Conservation (phyloP, 2,113 vertebrate species). For the rat (Rattus norvegicus) region DNA sequence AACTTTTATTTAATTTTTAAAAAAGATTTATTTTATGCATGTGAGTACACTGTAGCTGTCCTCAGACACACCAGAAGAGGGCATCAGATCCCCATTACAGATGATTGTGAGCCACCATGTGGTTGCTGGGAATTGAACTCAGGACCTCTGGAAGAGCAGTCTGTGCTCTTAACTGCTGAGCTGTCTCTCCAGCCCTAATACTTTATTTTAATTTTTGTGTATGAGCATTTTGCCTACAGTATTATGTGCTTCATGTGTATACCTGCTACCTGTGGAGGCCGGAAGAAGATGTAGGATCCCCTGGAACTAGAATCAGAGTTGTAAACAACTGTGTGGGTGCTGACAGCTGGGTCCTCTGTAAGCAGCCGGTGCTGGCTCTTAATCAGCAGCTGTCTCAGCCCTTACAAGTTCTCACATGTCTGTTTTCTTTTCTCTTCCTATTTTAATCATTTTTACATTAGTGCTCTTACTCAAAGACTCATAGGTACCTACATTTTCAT, state of each 20-base stretch:
- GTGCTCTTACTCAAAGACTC: background rate
- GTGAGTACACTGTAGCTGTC: no score
- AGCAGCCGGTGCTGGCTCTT: background rate
- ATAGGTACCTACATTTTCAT: constrained; percentile 1
- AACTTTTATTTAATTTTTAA: background rate
- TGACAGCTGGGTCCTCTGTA: background rate
- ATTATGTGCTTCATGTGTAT: background rate
- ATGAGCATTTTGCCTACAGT: background rate
- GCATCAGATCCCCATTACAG: no score
- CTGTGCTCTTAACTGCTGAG: no score
- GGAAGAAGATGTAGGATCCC: background rate
- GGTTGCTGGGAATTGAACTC: no score
- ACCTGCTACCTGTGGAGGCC: background rate
- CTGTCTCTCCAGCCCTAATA: background rate
- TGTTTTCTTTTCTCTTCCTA: background rate
- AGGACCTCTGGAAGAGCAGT: no score
- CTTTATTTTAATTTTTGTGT: background rate
- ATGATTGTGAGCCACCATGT: no score
- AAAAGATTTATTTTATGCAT: no score
- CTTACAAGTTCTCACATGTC: background rate
- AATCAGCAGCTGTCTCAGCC: background rate
- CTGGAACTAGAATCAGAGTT: background rate
- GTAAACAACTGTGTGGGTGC: background rate
- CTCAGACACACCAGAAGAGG: no score
- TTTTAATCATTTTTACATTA: background rate